Evolutionary conservation across 2,888 invertebrate genomes (phyloP), one percentile per base, ranked within the genome.

Genomic region (Epistrophe eligans): DNA sequence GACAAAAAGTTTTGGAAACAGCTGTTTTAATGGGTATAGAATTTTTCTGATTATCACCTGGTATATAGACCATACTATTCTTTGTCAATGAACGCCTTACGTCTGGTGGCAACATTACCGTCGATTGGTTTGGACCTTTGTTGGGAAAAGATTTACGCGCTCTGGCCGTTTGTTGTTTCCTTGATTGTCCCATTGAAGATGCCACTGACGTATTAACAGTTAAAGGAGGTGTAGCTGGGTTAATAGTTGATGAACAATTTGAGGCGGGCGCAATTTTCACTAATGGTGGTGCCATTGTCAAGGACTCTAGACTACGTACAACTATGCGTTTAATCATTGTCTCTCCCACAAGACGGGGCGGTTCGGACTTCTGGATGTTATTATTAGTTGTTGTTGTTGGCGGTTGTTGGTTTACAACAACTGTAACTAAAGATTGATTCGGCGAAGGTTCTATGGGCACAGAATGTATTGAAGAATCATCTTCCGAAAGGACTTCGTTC

Each of bases 21-120:
- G 92, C 92, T 2, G 91, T 90, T 7, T 93, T 91, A 70, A 92
- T 90, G 0, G 92, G 91, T 19, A 91, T 73, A 28, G 88, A 17
- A 57, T 84, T 82, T 82, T 90, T 67, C 45, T 88, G 84, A 28
- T 55, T 80, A 64, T 92, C 91, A n/a, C 90, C 79, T 8, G 93
- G 93, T 90, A 93, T 93, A 32, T 92, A 91, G 2, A 93, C 93
- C 93, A 93, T 93, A 67, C 91, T 92, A 17, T 91, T 91, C 55
- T 90, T 90, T 9, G 91, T 88, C 73, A 92, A 77, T 4, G 89
- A 77, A 43, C 89, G 83, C 32, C 88, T 89, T 9, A 79, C 64
- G 7, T 87, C 82, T 57, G 52, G 77, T 35, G 79, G 77, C 17
- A 73, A 24, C 38, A 62, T 28, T 13, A 28, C 74, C 57, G 79